Conservation (phyloP, 2,113 vertebrate genomes). For the Carollia perspicillata region DNA sequence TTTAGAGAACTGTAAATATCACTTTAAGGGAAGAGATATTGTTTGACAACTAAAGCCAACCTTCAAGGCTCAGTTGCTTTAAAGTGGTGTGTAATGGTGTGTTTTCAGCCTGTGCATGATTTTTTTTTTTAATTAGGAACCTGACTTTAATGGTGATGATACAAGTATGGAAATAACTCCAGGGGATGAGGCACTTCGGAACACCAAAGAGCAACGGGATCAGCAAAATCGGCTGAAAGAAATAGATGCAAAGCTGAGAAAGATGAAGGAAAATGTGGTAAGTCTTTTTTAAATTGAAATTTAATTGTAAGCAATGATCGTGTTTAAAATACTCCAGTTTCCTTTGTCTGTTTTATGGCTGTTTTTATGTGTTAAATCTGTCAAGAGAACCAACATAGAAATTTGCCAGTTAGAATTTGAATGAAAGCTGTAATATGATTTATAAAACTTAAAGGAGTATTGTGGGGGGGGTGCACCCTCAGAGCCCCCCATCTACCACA, state of each 20-base stretch:
- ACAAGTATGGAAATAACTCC: slow-evolving; percentile 79
- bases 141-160: slow-evolving; percentile 77
- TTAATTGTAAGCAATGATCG: not conserved
- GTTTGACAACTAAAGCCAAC: not conserved
- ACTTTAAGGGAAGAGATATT: not conserved
- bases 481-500: too few relatives aligned
- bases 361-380: not conserved
- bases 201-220: slow-evolving; percentile 85
- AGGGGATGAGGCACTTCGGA: slow-evolving; percentile 89
- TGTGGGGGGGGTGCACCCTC: too few relatives aligned
- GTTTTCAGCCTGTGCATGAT: slow-evolving; percentile 7
- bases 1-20: not conserved
- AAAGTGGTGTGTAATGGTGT: not conserved
- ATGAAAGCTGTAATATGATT: slow-evolving; percentile 14
- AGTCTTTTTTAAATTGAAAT: slow-evolving; percentile 51
- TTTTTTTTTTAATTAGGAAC: slow-evolving; percentile 79
- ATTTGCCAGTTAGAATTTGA: slow-evolving; percentile 31
- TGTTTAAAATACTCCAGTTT: not conserved
- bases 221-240: slow-evolving; percentile 87
- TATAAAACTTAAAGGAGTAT: not conserved
- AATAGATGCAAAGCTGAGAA: slow-evolving; percentile 90
- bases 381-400: not conserved
- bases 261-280: slow-evolving; percentile 78
- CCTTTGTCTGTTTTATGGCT: not conserved
- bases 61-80: not conserved